Evolutionary conservation across 2,888 invertebrate species (phyloP).

Genomic region (Plutella xylostella): DNA sequence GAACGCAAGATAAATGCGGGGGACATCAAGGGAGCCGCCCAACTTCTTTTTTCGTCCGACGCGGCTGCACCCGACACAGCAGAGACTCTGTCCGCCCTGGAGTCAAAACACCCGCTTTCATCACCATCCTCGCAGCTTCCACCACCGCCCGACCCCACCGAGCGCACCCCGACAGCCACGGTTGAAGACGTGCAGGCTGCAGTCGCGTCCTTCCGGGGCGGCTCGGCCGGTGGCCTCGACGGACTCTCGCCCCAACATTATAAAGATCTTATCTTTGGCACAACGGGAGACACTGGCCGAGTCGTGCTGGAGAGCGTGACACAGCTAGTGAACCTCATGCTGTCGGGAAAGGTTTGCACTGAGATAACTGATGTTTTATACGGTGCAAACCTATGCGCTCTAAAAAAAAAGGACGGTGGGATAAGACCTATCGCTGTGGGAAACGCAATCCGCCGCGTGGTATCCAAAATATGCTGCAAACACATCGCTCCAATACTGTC

Average conservation of each 20-base stretch:
- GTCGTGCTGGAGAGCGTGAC: background rate
- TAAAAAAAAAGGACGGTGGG: background rate
- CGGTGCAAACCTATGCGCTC: conserved; percentile 2
- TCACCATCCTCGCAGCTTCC: background rate
- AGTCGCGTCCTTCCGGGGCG: conserved; percentile 1
- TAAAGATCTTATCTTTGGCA: conserved; percentile 1
- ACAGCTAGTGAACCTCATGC: background rate
- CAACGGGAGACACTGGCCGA: background rate
- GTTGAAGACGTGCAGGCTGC: too few species aligned
- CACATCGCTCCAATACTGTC: background rate
- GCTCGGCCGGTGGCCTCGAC: conserved; percentile 7
- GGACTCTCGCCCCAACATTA: conserved; percentile 6
- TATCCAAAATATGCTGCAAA: background rate
- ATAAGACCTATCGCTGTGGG: conserved; percentile 4
- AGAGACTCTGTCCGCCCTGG: background rate
- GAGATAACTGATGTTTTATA: background rate
- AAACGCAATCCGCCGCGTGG: background rate
- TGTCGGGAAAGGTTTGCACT: background rate
- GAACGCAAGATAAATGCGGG: background rate
- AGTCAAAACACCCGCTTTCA: background rate
- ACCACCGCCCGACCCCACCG: background rate
- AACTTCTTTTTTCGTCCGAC: background rate
- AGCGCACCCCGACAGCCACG: background rate
- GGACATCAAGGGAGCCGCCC: background rate
- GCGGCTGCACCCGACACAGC: background rate